Percentiles rank a stretch among this genome's conserved stretches.
Conservation (phyloP, 1,140 invertebrate genomes). For the Diorhabda carinulata region DNA sequence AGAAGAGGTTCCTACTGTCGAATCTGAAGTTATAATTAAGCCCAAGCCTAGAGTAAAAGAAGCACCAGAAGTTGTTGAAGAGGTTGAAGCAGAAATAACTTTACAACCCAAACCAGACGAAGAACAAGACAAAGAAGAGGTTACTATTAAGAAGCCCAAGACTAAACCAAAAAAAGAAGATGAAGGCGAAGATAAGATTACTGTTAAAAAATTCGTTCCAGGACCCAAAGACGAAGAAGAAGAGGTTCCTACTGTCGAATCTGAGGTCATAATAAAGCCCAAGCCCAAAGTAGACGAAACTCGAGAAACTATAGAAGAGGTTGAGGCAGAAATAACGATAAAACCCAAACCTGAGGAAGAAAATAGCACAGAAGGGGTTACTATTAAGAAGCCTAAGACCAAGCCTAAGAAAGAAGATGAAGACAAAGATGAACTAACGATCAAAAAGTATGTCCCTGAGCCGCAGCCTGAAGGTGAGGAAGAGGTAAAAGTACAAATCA, state of each 20-base stretch:
- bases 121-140: conserved; percentile 40
- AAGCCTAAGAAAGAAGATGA: conserved; percentile 48
- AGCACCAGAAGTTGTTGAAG: conserved; percentile 23
- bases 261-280: conserved; percentile 30
- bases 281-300: conserved; percentile 14
- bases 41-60: conserved; percentile 21
- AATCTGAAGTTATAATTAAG: conserved; percentile 26
- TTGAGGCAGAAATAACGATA: conserved; percentile 30
- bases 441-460: conserved; percentile 50
- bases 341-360: conserved; percentile 11
- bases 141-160: conserved; percentile 44
- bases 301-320: conserved; percentile 6
- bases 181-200: conserved; percentile 32
- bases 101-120: conserved; percentile 20
- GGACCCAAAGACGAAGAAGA: conserved; percentile 20
- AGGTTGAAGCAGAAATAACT: conserved; percentile 27
- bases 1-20: conserved; percentile 25
- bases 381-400: conserved; percentile 13
- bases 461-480: conserved; percentile 37
- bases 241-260: conserved; percentile 30
- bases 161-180: conserved; percentile 35
- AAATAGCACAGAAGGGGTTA: not conserved
- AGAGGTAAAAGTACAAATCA: conserved; percentile 27
- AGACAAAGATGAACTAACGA: conserved; percentile 55
- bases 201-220: conserved; percentile 28